Evolutionary conservation across 2,797 vertebrate genomes (phyloP), one percentile per base, ranked within the genome.

Genomic region (Danio choprae): DNA sequence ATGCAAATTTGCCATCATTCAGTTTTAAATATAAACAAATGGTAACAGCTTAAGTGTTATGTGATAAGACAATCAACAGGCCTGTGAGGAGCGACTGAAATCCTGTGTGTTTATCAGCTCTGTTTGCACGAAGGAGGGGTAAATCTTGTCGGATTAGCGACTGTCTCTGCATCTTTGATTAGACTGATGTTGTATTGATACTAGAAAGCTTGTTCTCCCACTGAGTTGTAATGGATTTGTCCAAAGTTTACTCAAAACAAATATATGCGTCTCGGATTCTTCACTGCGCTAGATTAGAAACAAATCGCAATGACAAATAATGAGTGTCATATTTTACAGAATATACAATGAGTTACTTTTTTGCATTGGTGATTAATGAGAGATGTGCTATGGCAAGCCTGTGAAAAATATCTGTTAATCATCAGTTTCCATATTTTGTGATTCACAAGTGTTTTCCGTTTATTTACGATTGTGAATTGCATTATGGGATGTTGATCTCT

Each of bases 21-120:
- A 59, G n/a, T 48, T 77, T 48, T 46, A 36, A 48, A 55, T 48
- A 55, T n/a, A 7, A 56, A 55, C 38, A 67, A 56, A 56, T 20
- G 43, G 29, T 77, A 15, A 56, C 1, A 0, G 59, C 43, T 40
- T 59, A 59, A 48, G 75, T 58, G 75, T 69, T 59, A 69, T 15
- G 16, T 78, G 65, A 78, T 70, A 51, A 77, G 65, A 78, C 58
- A 50, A 62, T 60, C 4, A 22, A 40, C 40, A 29, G 5, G 15
- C 38, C 29, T 8, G 12, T n/a, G 44, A 50, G n/a, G 4, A 65
- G 36, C 18, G 8, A n/a, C 74, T 18, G 29, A 77, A 20, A 69
- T 7, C 44, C 50, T 16, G 12, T 59, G 53, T 79, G 77, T 68
- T 78, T 78, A 69, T 69, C 55, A 20, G 51, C 11, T 67, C 64